A percentile compares a stretch with the other conserved stretches of the same genome.
phyloP scores from a whole-genome alignment of 2,113 vertebrate genomes.

The Pachyramphus minor region DNA sequence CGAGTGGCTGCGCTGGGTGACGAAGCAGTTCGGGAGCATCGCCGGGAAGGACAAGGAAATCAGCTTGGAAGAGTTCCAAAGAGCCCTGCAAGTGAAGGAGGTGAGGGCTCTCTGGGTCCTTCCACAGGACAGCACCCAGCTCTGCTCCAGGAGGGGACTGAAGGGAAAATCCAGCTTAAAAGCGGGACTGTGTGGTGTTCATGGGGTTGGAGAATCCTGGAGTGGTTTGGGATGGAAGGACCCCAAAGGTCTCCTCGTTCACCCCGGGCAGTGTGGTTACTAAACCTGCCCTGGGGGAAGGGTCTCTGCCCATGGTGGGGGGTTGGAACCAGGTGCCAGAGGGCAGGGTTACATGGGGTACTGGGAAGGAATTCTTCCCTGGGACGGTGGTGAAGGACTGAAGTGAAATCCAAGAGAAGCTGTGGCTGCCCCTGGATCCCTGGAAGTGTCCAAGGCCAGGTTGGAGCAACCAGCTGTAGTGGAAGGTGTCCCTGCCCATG shows the following conservation, averaged over 20 bases:
- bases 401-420: neutral
- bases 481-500: neutral
- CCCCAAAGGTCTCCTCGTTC: too few relatives aligned
- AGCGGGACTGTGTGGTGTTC: fast-evolving
- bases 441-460: neutral
- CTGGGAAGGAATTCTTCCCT: neutral
- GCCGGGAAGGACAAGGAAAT: constrained; percentile 83
- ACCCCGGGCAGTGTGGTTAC: neutral
- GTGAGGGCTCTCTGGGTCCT: constrained; percentile 36
- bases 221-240: neutral
- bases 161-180: neutral
- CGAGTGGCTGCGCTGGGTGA: constrained; percentile 85
- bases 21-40: constrained; percentile 79
- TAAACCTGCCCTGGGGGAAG: too few relatives aligned
- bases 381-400: neutral
- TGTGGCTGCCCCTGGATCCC: neutral
- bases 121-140: neutral
- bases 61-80: constrained; percentile 81
- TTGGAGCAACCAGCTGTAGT: too few relatives aligned
- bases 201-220: neutral
- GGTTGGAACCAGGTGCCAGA: too few relatives aligned
- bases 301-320: too few relatives aligned
- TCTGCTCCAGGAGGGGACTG: fast-evolving
- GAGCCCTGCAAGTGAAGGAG: constrained; percentile 87
- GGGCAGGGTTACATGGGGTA: too few relatives aligned